Base-by-base conservation (phyloP, 2,113 vertebrate genomes). In the Sinosuthora webbiana region DNA sequence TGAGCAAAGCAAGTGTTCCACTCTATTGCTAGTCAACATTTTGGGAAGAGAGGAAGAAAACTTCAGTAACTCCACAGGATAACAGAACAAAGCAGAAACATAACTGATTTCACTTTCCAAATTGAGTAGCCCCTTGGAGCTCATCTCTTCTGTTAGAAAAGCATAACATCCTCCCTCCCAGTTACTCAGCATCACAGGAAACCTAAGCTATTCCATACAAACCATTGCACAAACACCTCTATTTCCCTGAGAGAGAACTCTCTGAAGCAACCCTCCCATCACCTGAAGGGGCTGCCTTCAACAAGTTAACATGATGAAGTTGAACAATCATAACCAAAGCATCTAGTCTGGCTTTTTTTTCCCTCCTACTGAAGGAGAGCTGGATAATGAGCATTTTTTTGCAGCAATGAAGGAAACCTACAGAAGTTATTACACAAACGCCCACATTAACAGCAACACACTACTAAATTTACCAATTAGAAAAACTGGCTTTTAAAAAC, bases 341-440 rank as follows among this genome's bases (percentile, higher is more conserved):
- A 8, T 15, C 69, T 44, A 5, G 0, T 86, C 42, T 60, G 15
- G 45, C 1, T 11, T 49, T 27, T 87, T 70, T 45, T 39, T 7
- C 1, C 5, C 60, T 93, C 64, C 83, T 70, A 35, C 44, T 57
- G 35, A 83, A 90, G 64, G 42, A 70, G 35, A 87, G 63, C 27
- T 52, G n/a, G 56, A 76, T 82, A 95, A 82, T 1, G n/a, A 3
- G 6, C 49, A 12, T 30, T 92, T 92, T 92, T 94, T 71, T 86
- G 28, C 31, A 20, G 69, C 7, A 1, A 64, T 10, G 44, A 94
- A 87, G 52, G 64, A 86, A 89, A 81, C n/a, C 60, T 68, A 63
- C 44, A 20, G 16, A 94, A 94, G 45, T 69, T 78, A 92, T 42
- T 93, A 93, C 77, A 88, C 65, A 53, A 90, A 94, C 92, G 91